Evolutionary conservation across 2,797 vertebrate species (phyloP).

Genomic region (Muscicapa striata): DNA sequence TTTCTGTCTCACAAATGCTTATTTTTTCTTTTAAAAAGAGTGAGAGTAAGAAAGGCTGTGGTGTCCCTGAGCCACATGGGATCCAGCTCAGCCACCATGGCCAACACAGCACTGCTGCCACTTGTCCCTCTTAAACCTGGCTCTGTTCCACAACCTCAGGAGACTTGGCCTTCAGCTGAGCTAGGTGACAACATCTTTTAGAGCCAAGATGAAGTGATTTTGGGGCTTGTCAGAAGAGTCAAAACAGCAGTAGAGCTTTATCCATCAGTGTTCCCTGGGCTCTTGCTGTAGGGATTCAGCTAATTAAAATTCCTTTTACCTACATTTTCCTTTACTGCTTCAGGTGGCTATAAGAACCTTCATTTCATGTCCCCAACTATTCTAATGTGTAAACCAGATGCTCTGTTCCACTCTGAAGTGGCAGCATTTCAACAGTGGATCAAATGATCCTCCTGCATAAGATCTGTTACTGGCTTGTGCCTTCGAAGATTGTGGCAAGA

Average conservation of each 20-base stretch:
- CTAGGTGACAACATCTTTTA: not conserved
- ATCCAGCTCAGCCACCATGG: not conserved
- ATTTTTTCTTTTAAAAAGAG: not conserved
- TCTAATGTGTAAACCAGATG: constrained; percentile 53
- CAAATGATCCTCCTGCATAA: constrained; percentile 9
- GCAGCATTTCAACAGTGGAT: constrained; percentile 28
- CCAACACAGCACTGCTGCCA: not conserved
- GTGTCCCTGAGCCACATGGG: not conserved
- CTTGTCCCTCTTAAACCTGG: not conserved
- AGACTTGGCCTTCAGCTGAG: not conserved
- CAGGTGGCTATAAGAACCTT: constrained; percentile 47
- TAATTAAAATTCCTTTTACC: constrained; percentile 62
- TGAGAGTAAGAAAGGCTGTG: not conserved
- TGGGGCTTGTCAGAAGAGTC: not conserved
- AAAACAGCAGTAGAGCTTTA: not conserved
- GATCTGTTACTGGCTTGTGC: not conserved
- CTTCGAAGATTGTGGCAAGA: not conserved
- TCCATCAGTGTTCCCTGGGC: not conserved
- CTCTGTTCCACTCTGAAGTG: not conserved
- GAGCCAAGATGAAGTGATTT: not conserved
- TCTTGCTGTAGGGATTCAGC: not conserved
- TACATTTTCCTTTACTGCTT: constrained; percentile 59
- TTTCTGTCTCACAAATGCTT: not conserved
- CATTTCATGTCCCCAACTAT: constrained; percentile 19
- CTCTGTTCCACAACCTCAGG: not conserved